Evolutionary conservation across 2,113 vertebrate genomes (phyloP), one percentile per base, ranked within the genome.

Genomic region (Myotis davidii): DNA sequence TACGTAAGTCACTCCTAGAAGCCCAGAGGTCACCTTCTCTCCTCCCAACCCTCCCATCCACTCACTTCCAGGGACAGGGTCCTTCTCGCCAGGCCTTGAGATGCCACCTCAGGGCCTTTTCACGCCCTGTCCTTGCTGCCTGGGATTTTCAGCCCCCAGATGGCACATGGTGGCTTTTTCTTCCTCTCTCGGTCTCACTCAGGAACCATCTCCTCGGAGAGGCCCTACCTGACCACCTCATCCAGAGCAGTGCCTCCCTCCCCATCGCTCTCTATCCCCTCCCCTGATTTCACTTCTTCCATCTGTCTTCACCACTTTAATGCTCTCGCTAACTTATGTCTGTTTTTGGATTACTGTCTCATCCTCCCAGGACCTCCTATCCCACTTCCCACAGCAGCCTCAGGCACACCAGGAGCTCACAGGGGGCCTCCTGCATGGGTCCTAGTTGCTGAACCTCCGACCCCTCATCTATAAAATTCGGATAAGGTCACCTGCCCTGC

Each of bases 71-170:
- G n/a, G 2, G 27, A 27, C 6, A 52, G 7, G 27, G 11, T 9
- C 70, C 56, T 88, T 50, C 25, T 37, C 50, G 56, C 39, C 42
- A 67, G 61, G 56, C 21, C 48, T 70, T 27, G 18, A 79, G 78
- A 48, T 13, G 9, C 81, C 85, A 56, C 39, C 34, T 76, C 56
- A n/a, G 90, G 79, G 79, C 54, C 79, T 96, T 94, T 88, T 84
- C 78, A 78, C 6, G 0, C 3, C 6, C 61, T 74, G 10, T 72
- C 61, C 78, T 91, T 27, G 50, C 45, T 27, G 5, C 37, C 69
- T 37, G 48, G 23, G 0, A 6, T 11, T 83, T 59, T 32, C 56
- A 88, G 37, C 4, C 1, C 18, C 39, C 18, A 4, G 72, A 64
- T 14, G 52, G 25, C 3, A 42, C 25, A 3, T 0, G 9, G 37